Conservation (phyloP, 2,888 invertebrate species). For the Scotopteryx bipunctaria region DNA sequence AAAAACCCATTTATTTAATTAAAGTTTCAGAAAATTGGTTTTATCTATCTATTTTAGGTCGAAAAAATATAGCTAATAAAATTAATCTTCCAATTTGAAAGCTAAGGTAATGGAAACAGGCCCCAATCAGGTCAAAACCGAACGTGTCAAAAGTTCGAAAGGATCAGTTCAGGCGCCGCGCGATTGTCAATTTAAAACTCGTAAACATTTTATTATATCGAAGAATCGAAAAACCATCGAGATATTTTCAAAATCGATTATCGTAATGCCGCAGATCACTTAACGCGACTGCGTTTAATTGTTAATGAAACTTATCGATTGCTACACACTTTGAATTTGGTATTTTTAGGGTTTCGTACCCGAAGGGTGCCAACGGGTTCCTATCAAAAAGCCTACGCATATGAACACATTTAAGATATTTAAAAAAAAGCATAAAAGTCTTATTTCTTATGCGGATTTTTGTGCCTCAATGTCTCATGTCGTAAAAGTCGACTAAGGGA, state of each 20-base stretch:
- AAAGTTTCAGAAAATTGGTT: too few relatives aligned
- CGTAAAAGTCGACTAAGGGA: too few relatives aligned
- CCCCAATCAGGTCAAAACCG: constrained; percentile 54
- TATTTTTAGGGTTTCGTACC: neutral
- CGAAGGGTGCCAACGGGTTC: too few relatives aligned
- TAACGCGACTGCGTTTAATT: constrained; percentile 33
- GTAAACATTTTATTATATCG: constrained; percentile 65
- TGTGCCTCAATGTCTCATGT: too few relatives aligned
- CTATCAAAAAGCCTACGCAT: too few relatives aligned
- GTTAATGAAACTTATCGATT: constrained; percentile 33
- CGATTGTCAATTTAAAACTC: constrained; percentile 66
- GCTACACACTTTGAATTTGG: constrained; percentile 26
- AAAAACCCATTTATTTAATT: too few relatives aligned
- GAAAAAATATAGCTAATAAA: too few relatives aligned
- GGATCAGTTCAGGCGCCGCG: constrained; percentile 50
- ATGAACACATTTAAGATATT: too few relatives aligned
- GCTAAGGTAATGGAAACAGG: constrained; percentile 53
- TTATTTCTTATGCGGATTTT: too few relatives aligned
- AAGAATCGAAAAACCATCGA: constrained; percentile 52
- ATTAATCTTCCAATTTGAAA: neutral
- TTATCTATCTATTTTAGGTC: too few relatives aligned
- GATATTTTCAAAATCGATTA: constrained; percentile 44
- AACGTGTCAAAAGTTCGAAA: constrained; percentile 74
- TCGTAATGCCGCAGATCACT: constrained; percentile 31
- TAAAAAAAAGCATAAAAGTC: too few relatives aligned